Evolutionary conservation across 2,113 vertebrate species (phyloP).

Genomic region (Oreochromis aureus): DNA sequence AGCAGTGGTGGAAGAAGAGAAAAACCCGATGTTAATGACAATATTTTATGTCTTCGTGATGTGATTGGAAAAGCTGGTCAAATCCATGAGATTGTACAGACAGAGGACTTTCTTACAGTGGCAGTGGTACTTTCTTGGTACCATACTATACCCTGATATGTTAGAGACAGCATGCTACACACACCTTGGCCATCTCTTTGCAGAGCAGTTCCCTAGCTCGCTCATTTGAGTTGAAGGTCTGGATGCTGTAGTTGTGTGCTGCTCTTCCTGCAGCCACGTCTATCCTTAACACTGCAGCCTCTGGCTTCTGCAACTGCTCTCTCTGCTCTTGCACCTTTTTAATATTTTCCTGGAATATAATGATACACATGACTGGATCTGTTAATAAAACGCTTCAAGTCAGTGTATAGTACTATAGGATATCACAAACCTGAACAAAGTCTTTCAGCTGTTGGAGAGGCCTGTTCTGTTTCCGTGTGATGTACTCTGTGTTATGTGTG

Average conservation of each 20-base stretch:
- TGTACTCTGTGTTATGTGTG: slow-evolving; percentile 40
- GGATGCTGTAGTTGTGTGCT: slow-evolving; percentile 75
- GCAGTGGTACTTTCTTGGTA: background rate
- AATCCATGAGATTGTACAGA: background rate
- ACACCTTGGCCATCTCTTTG: slow-evolving; percentile 71
- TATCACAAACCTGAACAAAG: slow-evolving; percentile 62
- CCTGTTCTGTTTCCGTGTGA: slow-evolving; percentile 24
- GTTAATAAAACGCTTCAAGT: background rate
- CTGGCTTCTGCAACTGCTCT: slow-evolving; percentile 9
- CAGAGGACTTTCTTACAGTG: background rate
- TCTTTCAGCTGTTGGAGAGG: background rate
- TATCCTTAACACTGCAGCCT: slow-evolving; percentile 24
- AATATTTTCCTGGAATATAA: slow-evolving; percentile 70
- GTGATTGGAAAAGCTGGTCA: background rate
- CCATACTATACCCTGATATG: background rate
- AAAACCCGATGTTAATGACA: background rate
- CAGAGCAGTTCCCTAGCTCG: slow-evolving; percentile 59
- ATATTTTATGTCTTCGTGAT: background rate
- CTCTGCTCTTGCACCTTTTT: slow-evolving; percentile 17
- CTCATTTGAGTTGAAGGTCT: slow-evolving; percentile 71
- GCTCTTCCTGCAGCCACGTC: background rate
- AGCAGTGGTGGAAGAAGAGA: background rate
- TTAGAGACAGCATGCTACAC: background rate
- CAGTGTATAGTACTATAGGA: background rate
- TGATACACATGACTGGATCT: background rate